phyloP scores from a whole-genome alignment of 2,888 invertebrate genomes.

The Galerucella nymphaeae region DNA sequence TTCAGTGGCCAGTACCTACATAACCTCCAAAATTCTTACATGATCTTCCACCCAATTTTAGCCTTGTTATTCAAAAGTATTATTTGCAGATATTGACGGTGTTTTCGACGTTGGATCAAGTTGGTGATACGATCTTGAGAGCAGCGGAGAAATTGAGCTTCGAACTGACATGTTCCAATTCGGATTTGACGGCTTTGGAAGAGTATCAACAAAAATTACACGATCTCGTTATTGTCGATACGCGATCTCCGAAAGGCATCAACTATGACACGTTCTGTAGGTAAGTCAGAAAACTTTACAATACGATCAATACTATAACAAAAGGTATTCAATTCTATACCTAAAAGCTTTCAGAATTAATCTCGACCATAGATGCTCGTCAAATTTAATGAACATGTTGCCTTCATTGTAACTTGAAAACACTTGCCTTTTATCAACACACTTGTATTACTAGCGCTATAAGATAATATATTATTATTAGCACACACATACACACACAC shows the following conservation, averaged over 20 bases:
- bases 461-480: not conserved
- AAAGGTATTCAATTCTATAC: not conserved
- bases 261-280: conserved; percentile 75
- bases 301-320: not conserved
- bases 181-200: conserved; percentile 69
- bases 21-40: too few species aligned
- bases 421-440: not conserved
- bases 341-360: not conserved
- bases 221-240: conserved; percentile 76
- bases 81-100: conserved; percentile 73
- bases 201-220: conserved; percentile 69
- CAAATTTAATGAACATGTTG: not conserved
- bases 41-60: too few species aligned
- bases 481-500: too few species aligned
- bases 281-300: conserved; percentile 61
- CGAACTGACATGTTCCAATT: conserved; percentile 71
- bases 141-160: conserved; percentile 73
- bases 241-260: conserved; percentile 70
- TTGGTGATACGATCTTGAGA: conserved; percentile 74
- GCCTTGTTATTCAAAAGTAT: too few species aligned
- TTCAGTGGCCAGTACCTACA: too few species aligned
- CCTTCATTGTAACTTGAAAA: not conserved
- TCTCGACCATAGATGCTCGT: not conserved
- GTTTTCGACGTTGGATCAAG: conserved; percentile 74
- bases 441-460: too few species aligned